Conservation (phyloP, 2,113 vertebrate species). For the Argyrosomus japonicus region DNA sequence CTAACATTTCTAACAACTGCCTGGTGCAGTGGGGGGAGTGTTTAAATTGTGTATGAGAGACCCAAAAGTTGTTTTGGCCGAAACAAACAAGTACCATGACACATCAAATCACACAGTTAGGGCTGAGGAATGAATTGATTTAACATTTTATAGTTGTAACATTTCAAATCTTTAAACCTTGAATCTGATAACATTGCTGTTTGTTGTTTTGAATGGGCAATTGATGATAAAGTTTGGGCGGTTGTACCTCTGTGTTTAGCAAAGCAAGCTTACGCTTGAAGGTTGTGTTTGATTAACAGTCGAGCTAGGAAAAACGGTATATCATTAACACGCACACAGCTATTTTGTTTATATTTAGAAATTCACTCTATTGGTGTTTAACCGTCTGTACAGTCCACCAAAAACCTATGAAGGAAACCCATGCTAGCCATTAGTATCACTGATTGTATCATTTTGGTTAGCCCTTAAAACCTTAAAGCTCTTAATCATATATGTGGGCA, state of each 20-base stretch:
- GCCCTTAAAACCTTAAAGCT: background rate
- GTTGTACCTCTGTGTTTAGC: background rate
- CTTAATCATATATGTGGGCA: background rate
- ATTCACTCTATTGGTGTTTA: background rate
- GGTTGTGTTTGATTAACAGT: background rate
- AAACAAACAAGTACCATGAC: background rate
- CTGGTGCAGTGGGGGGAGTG: background rate
- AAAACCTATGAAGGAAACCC: background rate
- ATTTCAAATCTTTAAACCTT: background rate
- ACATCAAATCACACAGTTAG: background rate
- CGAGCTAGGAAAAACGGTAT: background rate
- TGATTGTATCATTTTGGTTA: background rate
- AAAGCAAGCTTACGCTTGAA: background rate
- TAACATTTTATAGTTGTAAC: conserved; percentile 1
- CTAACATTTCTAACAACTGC: conserved; percentile 22
- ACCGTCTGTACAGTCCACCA: background rate
- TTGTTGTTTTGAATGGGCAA: background rate
- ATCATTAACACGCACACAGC: background rate
- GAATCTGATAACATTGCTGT: background rate
- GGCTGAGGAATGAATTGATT: conserved; percentile 1
- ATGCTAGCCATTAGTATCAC: background rate
- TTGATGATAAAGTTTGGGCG: background rate
- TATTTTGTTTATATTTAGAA: background rate
- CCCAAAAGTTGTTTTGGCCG: conserved; percentile 11
- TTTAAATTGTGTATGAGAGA: conserved; percentile 18